Conservation (phyloP, 2,113 vertebrate genomes). For the Fregetta grallaria region DNA sequence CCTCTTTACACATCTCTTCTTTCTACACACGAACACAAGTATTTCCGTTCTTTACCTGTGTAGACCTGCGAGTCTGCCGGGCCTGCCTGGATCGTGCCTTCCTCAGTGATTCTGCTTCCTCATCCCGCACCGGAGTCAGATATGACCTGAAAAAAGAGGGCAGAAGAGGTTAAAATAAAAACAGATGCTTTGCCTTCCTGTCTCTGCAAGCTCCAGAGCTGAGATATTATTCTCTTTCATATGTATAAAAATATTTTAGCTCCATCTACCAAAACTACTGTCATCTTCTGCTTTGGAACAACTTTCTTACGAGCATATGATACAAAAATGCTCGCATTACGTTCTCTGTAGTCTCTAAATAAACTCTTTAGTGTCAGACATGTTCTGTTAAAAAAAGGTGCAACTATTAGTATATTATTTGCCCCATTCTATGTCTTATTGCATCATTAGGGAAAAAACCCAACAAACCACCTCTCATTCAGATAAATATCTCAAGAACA, state of each 20-base stretch:
- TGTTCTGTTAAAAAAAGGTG: neutral
- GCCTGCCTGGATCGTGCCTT: slow-evolving; percentile 92
- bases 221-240: neutral
- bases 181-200: neutral
- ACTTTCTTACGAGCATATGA: neutral
- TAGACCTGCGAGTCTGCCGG: slow-evolving; percentile 91
- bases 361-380: neutral
- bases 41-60: slow-evolving; percentile 77
- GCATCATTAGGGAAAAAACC: neutral
- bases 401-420: neutral
- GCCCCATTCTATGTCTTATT: neutral
- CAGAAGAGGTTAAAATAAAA: neutral
- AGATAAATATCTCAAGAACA: neutral
- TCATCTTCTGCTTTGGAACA: neutral
- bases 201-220: neutral
- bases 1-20: neutral
- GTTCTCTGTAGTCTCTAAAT: neutral
- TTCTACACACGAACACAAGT: accelerated
- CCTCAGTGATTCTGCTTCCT: slow-evolving; percentile 92
- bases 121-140: slow-evolving; percentile 87
- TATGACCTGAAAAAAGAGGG: slow-evolving; percentile 67
- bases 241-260: neutral
- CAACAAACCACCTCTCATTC: neutral
- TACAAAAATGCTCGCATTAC: neutral
- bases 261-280: neutral